These are phyloP conservation scores for Synergus laeviventris DNA, from an alignment of 2,888 invertebrate genomes.

Conservation along the genomic window DNA sequence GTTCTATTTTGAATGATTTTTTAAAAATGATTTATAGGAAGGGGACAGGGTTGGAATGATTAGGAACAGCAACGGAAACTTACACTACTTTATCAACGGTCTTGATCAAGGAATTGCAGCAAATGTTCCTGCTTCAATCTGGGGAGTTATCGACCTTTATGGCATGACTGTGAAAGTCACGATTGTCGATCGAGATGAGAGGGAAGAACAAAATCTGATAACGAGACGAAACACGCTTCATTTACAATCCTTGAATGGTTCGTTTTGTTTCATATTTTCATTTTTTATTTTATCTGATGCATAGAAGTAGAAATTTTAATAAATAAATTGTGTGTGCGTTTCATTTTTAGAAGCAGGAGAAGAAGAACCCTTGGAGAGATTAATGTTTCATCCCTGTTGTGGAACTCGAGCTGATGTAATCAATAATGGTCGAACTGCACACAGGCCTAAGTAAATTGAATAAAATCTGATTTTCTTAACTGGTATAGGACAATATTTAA, in stretches of 20 bases:
- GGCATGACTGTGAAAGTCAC: slow-evolving; percentile 95
- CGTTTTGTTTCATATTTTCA: slow-evolving; percentile 38
- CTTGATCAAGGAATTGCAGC: slow-evolving; percentile 94
- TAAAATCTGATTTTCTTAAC: not conserved
- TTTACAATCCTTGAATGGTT: slow-evolving; percentile 76
- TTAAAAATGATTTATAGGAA: slow-evolving; percentile 78
- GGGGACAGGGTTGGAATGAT: slow-evolving; percentile 96
- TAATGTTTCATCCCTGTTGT: slow-evolving; percentile 94
- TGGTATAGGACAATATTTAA: not conserved
- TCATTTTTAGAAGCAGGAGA: slow-evolving; percentile 66
- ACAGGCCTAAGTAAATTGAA: slow-evolving; percentile 88
- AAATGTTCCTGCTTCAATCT: slow-evolving; percentile 87
- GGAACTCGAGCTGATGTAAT: slow-evolving; percentile 95
- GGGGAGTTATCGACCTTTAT: slow-evolving; percentile 97
- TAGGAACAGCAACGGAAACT: slow-evolving; percentile 87
- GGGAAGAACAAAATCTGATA: slow-evolving; percentile 86
- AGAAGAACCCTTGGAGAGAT: slow-evolving; percentile 79
- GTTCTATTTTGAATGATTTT: slow-evolving; percentile 11
- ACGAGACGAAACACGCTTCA: slow-evolving; percentile 82
- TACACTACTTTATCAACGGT: slow-evolving; percentile 96
- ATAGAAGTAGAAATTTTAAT: not conserved
- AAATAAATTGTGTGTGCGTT: not conserved
- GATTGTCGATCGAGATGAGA: slow-evolving; percentile 89
- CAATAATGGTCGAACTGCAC: slow-evolving; percentile 92
- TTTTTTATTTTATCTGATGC: not conserved